A percentile compares a stretch with the other conserved stretches of the same genome.
Conservation (phyloP, 2,113 vertebrate species). For the Rhea americana region DNA sequence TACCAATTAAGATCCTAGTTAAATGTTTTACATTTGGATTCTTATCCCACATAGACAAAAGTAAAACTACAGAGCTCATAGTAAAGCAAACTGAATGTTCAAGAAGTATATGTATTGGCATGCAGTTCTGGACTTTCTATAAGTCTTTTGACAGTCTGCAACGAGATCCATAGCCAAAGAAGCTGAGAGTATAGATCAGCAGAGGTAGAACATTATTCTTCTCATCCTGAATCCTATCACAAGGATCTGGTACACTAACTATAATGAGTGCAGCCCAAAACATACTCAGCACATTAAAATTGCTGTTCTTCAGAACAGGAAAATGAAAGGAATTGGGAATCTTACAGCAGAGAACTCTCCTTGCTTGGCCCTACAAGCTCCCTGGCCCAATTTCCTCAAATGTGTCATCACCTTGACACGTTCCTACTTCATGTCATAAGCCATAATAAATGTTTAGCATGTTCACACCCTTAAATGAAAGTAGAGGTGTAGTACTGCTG, state of each 20-base stretch:
- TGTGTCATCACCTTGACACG: background rate
- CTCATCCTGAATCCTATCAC: background rate
- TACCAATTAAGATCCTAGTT: background rate
- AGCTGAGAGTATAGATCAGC: background rate
- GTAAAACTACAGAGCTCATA: background rate
- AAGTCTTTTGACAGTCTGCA: background rate
- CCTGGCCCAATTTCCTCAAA: background rate
- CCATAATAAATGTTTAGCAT: background rate
- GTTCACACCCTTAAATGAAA: background rate
- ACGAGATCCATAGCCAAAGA: background rate
- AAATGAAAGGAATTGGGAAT: background rate
- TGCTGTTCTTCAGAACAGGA: background rate
- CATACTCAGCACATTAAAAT: background rate
- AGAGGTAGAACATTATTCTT: background rate
- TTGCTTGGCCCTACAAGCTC: rapidly evolving
- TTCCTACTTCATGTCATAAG: background rate
- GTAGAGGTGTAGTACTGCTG: background rate
- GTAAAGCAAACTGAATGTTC: background rate
- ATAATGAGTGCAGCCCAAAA: background rate
- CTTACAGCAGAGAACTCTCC: background rate
- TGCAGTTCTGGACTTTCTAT: background rate
- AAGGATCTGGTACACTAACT: background rate
- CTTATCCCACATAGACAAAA: background rate
- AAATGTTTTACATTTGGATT: background rate
- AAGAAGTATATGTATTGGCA: background rate